A percentile compares a stretch with the other conserved stretches of the same genome.
Conservation (phyloP, 2,113 vertebrate species). For the zebrafish (Danio rerio) region DNA sequence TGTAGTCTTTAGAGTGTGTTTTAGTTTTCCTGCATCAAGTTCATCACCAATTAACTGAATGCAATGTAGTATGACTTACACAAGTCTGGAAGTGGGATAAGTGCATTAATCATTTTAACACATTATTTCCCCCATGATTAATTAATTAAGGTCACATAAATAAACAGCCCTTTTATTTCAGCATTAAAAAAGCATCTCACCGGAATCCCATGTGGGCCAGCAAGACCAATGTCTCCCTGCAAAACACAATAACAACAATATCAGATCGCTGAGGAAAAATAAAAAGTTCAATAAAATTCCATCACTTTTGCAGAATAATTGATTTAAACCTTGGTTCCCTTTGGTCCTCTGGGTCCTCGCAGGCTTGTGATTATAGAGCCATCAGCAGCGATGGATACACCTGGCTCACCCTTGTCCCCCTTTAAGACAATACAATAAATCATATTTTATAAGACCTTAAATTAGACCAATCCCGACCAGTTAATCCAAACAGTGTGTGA, state of each 20-base stretch:
- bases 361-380: slow-evolving; percentile 77
- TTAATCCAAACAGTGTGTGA: not conserved
- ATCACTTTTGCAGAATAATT: not conserved
- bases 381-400: slow-evolving; percentile 81
- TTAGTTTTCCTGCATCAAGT: too few relatives aligned
- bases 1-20: too few relatives aligned
- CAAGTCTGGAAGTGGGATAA: too few relatives aligned
- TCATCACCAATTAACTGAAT: too few relatives aligned
- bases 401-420: slow-evolving; percentile 93
- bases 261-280: not conserved
- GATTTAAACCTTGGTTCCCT: slow-evolving; percentile 73
- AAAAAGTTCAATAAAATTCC: not conserved
- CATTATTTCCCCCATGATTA: too few relatives aligned
- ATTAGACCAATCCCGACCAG: not conserved
- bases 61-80: too few relatives aligned
- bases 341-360: slow-evolving; percentile 78
- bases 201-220: slow-evolving; percentile 39
- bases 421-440: slow-evolving; percentile 57
- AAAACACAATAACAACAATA: not conserved
- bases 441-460: not conserved
- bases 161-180: not conserved
- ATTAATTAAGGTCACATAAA: too few relatives aligned
- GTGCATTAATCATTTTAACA: too few relatives aligned
- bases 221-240: slow-evolving; percentile 49
- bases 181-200: slow-evolving; percentile 24